Evolutionary conservation across 2,888 invertebrate species (phyloP).

Genomic region (Oegoconia quadripuncta): DNA sequence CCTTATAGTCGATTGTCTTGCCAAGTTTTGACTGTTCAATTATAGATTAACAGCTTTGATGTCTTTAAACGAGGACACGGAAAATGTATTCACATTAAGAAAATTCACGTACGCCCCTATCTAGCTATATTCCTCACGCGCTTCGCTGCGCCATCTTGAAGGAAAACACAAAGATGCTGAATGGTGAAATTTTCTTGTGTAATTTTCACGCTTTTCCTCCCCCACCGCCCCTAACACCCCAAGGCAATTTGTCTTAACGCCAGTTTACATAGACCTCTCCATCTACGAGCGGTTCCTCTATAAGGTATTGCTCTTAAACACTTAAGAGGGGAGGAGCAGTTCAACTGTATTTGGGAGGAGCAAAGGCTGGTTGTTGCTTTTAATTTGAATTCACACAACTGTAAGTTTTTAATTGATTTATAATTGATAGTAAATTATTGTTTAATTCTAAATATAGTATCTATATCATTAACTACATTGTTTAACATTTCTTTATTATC

Average conservation of each 20-base stretch:
- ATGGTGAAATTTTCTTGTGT: conserved; percentile 77
- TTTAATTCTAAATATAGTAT: conserved; percentile 1
- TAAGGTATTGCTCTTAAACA: not conserved
- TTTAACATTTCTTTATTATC: too few relatives aligned
- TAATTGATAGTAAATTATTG: conserved; percentile 29
- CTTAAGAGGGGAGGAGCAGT: conserved; percentile 21
- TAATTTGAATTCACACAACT: conserved; percentile 40
- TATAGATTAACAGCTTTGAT: too few relatives aligned
- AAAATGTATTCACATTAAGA: too few relatives aligned
- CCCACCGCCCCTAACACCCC: conserved; percentile 27
- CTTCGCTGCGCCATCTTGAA: conserved; percentile 63
- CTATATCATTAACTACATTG: too few relatives aligned
- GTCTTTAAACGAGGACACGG: too few relatives aligned
- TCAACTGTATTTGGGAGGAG: conserved; percentile 24
- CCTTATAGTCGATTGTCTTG: too few relatives aligned
- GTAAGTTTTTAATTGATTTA: conserved; percentile 56
- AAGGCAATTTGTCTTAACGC: conserved; percentile 41
- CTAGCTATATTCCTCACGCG: too few relatives aligned
- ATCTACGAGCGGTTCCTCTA: not conserved
- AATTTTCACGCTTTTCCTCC: conserved; percentile 74
- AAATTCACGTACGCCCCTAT: conserved; percentile 29
- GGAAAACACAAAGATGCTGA: conserved; percentile 78
- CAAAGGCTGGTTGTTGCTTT: conserved; percentile 27
- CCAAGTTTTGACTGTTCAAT: too few relatives aligned
- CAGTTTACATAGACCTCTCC: conserved; percentile 28